Conservation (phyloP, 1,140 invertebrate species). For the Bombus confusus region DNA sequence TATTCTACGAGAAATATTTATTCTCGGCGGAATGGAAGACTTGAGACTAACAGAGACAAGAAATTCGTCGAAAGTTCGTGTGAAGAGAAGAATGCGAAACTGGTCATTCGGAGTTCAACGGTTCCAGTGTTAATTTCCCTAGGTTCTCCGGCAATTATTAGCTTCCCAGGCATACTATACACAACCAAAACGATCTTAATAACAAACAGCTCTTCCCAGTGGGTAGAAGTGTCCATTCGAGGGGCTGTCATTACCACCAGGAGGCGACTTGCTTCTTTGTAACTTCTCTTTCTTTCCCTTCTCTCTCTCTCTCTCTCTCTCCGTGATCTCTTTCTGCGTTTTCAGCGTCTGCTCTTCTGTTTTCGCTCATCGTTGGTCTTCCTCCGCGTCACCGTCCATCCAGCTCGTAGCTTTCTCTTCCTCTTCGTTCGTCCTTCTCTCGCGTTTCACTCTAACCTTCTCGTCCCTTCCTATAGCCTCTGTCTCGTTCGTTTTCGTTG, state of each 20-base stretch:
- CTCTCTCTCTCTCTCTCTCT: neutral
- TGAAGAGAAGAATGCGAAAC: neutral
- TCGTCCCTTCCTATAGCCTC: neutral
- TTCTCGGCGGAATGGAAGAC: no score
- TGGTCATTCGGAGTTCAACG: neutral
- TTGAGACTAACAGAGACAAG: neutral
- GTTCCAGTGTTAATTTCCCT: neutral
- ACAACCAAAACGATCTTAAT: constrained; percentile 61
- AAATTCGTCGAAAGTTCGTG: neutral
- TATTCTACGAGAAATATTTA: no score
- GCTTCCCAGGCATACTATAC: neutral
- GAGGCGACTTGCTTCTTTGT: constrained; percentile 37
- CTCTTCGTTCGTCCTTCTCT: neutral
- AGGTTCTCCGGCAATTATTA: neutral
- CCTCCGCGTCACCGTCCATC: neutral
- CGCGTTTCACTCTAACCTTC: neutral
- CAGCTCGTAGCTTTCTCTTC: neutral
- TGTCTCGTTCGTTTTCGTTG: neutral
- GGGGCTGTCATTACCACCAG: constrained; percentile 60
- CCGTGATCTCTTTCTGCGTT: neutral
- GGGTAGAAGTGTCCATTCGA: constrained; percentile 52
- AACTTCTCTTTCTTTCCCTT: no score
- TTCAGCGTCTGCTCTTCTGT: neutral
- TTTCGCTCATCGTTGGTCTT: neutral
- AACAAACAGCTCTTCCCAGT: constrained; percentile 66